Conservation (phyloP, 2,113 vertebrate genomes). For the Ictidomys tridecemlineatus region DNA sequence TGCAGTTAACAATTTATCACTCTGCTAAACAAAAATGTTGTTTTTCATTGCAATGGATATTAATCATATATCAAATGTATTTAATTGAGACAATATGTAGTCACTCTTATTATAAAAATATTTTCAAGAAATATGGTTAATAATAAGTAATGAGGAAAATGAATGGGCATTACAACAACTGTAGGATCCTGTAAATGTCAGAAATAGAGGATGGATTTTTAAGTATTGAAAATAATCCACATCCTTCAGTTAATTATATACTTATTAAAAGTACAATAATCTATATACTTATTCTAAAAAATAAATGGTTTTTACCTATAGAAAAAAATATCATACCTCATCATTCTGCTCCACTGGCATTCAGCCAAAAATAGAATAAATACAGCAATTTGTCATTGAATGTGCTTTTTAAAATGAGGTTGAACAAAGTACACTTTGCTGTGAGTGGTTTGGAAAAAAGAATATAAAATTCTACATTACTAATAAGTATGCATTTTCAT, state of each 20-base stretch:
- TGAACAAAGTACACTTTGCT: not conserved
- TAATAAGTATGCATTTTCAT: not conserved
- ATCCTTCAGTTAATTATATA: conserved; percentile 7
- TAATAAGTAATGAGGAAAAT: conserved; percentile 7
- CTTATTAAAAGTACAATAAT: conserved; percentile 9
- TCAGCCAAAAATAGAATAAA: not conserved
- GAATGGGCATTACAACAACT: not conserved
- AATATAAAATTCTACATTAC: conserved; percentile 34
- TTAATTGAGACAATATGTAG: not conserved
- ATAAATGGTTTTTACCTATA: not conserved
- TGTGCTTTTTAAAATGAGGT: conserved; percentile 1
- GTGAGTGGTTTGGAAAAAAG: not conserved
- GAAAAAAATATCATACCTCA: not conserved
- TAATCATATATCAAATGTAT: not conserved
- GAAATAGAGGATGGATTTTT: not conserved
- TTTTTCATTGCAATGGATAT: not conserved
- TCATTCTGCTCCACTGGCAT: not conserved
- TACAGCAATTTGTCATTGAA: not conserved
- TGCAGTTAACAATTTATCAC: not conserved
- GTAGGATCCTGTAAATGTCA: not conserved
- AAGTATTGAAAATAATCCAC: not conserved
- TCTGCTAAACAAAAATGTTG: not conserved
- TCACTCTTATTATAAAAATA: not conserved
- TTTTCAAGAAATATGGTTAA: not conserved
- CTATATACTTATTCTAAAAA: not conserved